Evolutionary conservation across 2,888 invertebrate species (phyloP).

Genomic region (Nephrotoma flavescens): DNA sequence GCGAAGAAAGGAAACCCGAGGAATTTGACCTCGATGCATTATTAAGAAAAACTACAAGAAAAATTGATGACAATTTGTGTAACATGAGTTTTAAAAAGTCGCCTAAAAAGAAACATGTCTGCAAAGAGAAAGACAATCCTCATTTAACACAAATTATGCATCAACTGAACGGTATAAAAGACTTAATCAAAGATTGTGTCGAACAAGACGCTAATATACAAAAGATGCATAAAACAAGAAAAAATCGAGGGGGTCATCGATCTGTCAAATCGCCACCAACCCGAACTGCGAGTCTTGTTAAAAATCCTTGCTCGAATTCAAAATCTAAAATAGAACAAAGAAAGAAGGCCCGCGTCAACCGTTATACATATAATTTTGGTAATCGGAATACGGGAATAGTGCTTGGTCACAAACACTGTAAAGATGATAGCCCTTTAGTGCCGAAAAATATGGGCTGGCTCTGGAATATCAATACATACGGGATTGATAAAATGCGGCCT

Average conservation of each 20-base stretch:
- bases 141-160: neutral
- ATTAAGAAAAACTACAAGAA: neutral
- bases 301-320: neutral
- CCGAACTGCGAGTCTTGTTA: neutral
- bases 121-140: neutral
- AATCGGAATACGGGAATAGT: slow-evolving; percentile 27
- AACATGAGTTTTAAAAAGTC: neutral
- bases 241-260: neutral
- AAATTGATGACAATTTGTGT: neutral
- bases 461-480: slow-evolving; percentile 34
- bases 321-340: neutral
- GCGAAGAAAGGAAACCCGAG: neutral
- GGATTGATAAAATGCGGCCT: slow-evolving; percentile 12
- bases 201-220: neutral
- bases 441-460: slow-evolving; percentile 54
- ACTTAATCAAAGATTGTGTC: neutral
- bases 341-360: neutral
- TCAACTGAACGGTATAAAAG: neutral
- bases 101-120: neutral
- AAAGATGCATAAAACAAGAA: neutral
- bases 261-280: neutral
- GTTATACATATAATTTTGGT: slow-evolving; percentile 7
- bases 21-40: neutral
- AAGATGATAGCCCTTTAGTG: slow-evolving; percentile 36
- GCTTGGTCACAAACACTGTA: slow-evolving; percentile 41